Evolutionary conservation across 2,113 vertebrate genomes (phyloP), one percentile per base, ranked within the genome.

Genomic region (Clarias magur): DNA sequence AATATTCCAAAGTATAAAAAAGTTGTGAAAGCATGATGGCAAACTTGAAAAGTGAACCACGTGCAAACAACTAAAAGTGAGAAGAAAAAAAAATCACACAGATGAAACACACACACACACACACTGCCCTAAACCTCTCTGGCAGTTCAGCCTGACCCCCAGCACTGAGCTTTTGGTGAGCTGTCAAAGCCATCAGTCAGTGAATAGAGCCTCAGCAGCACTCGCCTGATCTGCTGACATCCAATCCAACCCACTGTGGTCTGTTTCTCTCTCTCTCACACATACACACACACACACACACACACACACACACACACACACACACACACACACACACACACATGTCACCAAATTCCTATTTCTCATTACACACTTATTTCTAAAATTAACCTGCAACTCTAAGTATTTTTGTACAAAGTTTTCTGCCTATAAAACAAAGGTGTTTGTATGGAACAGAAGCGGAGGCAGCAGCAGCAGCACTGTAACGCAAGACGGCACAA

Each of bases 121-220:
- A 83, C 90, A 68, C 1, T 34, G 68, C 76, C 83, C 23, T 60
- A 38, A 84, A 86, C 80, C 82, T 79, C 48, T 81, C 78, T 21
- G 17, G 85, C 84, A 88, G 87, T 85, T 54, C 34, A 54, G 62
- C 75, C 68, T 84, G 89, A 90, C 89, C 86, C 76, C 67, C 57
- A 48, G 72, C 70, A 10, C 92, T 93, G 93, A 91, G 93, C 94
- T 94, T 95, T 94, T 94, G 94, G 93, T 90, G 65, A 94, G 93
- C 94, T 95, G 94, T 95, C 95, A 95, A 93, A 95, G 90, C 93
- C 93, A 95, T 95, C 94, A 94, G 91, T 93, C 93, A 93, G 92
- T 90, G 79, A 72, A 90, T 92, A 89, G 92, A 94, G 92, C 92
- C 90, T 93, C 91, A 92, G 86, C 80, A 91, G 91, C 90, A 92